Base-by-base conservation (phyloP, 64 coral and sea anemone genomes). In the Montipora sp. region DNA sequence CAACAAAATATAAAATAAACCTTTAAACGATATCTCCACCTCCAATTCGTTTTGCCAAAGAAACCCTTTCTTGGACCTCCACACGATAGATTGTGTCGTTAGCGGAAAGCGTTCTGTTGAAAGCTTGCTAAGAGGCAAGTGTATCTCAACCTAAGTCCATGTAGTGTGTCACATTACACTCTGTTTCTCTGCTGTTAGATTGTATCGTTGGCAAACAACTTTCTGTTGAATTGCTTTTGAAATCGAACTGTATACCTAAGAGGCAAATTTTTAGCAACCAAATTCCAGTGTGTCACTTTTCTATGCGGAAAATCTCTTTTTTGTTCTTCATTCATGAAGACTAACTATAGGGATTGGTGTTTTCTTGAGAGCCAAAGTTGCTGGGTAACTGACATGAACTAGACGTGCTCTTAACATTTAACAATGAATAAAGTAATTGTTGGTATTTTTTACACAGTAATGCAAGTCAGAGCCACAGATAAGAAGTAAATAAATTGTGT, bases 381-480 rank as follows among this genome's bases (percentile, higher is more conserved):
- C 6, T 57, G 6, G 53, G 53, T 57, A 57, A 57, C 53, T 63
- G 60, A 63, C 14, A 63, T 63, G 14, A 15, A 63, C 0, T 63
- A 63, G 60, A 16, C 14, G 60, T 63, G 14, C 13, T 14, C 9
- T 12, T 63, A 71, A 71, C 20, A 71, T 21, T 71, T 4, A 27
- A 71, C 68, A 71, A 71, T 71, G 68, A 22, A 81, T 8, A 27
- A 59, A 80, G 49, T 50, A 55, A 80, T 51, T 10, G 49, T 13
- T 80, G 8, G 51, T 36, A 36, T 36, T 36, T 66, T 66, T 66
- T 66, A 18, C 4, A 1, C 10, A 21, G 21, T 19, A 23, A 71
- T 60, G 55, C 12, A 7, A 27, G 20, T 81, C 79, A 81, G 19
- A 60, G 79, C 53, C 5, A 81, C 22, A 81, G 79, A 81, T 81